phyloP scores from a whole-genome alignment of 2,113 vertebrate species.

The Chaenocephalus aceratus region DNA sequence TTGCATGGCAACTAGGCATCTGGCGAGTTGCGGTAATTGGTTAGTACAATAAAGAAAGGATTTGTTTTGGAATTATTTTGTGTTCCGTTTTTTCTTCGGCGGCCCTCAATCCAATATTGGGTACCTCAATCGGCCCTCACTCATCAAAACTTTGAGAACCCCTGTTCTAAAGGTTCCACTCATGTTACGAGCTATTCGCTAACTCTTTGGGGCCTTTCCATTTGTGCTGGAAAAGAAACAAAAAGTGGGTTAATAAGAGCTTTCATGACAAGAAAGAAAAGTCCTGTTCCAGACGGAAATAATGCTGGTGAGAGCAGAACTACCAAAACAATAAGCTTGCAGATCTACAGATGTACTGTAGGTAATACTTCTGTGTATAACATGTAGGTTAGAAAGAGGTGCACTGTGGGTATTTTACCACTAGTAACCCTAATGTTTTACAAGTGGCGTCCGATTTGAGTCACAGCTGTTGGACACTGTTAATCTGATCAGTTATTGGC shows the following conservation, averaged over 20 bases:
- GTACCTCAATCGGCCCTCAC: too few relatives aligned
- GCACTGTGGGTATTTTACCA: not conserved
- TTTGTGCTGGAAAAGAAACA: not conserved
- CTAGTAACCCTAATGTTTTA: too few relatives aligned
- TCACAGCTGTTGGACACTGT: too few relatives aligned
- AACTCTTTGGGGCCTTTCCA: not conserved
- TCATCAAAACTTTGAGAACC: too few relatives aligned
- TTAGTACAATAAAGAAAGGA: too few relatives aligned
- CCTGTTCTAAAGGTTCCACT: not conserved
- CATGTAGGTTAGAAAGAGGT: not conserved
- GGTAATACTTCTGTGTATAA: not conserved
- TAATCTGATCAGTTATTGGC: too few relatives aligned
- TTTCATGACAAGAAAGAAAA: not conserved
- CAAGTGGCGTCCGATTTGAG: too few relatives aligned
- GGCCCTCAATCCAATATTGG: too few relatives aligned
- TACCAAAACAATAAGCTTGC: not conserved
- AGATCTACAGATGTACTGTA: not conserved
- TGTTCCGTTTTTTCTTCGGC: too few relatives aligned
- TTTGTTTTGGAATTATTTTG: too few relatives aligned
- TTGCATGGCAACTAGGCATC: too few relatives aligned
- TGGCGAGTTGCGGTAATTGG: too few relatives aligned
- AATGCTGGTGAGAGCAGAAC: not conserved
- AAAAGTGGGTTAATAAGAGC: not conserved
- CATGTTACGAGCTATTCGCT: not conserved
- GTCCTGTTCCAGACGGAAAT: not conserved